Conservation (phyloP, 2,888 invertebrate genomes). For the Panzeria rudis region DNA sequence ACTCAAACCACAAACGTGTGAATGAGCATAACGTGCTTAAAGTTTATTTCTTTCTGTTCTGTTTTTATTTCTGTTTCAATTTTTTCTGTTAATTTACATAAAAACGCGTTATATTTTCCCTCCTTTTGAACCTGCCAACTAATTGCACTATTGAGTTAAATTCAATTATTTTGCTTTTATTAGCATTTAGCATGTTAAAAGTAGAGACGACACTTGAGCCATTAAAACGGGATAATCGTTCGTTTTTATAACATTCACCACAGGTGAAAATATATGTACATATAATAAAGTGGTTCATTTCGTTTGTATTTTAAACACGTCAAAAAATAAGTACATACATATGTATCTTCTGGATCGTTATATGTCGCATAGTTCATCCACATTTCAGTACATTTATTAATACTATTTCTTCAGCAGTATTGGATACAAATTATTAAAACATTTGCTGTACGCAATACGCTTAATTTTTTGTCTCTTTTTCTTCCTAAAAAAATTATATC, state of each 20-base stretch:
- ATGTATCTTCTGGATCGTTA: too few relatives aligned
- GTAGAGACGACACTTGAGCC: not conserved
- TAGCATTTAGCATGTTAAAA: constrained; percentile 45
- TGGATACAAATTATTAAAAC: too few relatives aligned
- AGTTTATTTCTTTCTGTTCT: constrained; percentile 13
- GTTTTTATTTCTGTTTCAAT: not conserved
- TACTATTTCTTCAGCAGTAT: too few relatives aligned
- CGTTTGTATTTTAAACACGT: too few relatives aligned
- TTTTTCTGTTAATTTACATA: constrained; percentile 52
- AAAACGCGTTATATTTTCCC: constrained; percentile 41
- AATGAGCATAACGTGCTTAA: constrained; percentile 47
- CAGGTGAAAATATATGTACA: not conserved
- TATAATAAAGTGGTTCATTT: too few relatives aligned
- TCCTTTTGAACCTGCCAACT: constrained; percentile 3
- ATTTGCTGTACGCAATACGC: too few relatives aligned
- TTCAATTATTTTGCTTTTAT: constrained; percentile 49
- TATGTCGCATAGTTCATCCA: too few relatives aligned
- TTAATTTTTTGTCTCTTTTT: too few relatives aligned
- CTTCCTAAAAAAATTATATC: too few relatives aligned
- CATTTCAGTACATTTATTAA: too few relatives aligned
- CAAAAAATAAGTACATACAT: too few relatives aligned
- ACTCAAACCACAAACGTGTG: not conserved
- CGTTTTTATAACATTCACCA: not conserved
- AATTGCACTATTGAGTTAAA: constrained; percentile 34
- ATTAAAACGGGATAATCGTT: not conserved